Evolutionary conservation across 2,888 invertebrate genomes (phyloP).

Genomic region (Watsonalla cultraria): DNA sequence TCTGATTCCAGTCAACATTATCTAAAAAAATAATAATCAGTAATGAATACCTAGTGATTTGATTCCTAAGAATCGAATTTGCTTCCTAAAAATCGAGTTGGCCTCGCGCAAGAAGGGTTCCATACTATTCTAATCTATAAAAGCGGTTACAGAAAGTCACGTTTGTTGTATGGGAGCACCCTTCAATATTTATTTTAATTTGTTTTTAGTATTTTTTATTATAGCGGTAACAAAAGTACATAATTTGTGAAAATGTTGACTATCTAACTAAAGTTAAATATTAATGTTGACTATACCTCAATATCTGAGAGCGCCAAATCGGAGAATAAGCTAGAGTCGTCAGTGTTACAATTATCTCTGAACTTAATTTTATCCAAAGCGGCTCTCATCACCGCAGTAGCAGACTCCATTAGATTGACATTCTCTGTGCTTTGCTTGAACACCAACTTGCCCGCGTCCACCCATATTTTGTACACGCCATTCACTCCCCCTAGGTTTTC

Average conservation of each 20-base stretch:
- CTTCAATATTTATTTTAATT: too few relatives aligned
- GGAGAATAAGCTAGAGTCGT: constrained; percentile 65
- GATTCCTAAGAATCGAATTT: too few relatives aligned
- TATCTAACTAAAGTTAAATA: constrained; percentile 3
- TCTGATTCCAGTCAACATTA: constrained; percentile 73
- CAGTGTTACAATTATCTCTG: constrained; percentile 45
- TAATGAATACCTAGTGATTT: not conserved
- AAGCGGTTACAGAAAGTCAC: too few relatives aligned
- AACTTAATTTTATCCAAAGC: constrained; percentile 82
- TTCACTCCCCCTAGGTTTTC: constrained; percentile 82
- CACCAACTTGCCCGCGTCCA: constrained; percentile 80
- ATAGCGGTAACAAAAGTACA: too few relatives aligned
- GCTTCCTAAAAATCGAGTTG: too few relatives aligned
- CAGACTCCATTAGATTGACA: constrained; percentile 80
- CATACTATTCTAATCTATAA: too few relatives aligned
- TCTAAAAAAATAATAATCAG: constrained; percentile 39
- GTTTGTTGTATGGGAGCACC: too few relatives aligned
- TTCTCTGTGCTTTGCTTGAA: constrained; percentile 76
- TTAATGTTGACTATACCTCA: constrained; percentile 48
- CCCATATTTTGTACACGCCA: constrained; percentile 81
- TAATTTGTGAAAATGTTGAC: not conserved
- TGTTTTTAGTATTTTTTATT: too few relatives aligned
- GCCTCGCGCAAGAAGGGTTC: too few relatives aligned
- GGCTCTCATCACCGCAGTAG: constrained; percentile 87
- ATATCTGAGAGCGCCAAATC: constrained; percentile 78